These are phyloP conservation scores for Eciton burchellii DNA, from an alignment of 1,140 invertebrate genomes.

Conservation along the genomic window DNA sequence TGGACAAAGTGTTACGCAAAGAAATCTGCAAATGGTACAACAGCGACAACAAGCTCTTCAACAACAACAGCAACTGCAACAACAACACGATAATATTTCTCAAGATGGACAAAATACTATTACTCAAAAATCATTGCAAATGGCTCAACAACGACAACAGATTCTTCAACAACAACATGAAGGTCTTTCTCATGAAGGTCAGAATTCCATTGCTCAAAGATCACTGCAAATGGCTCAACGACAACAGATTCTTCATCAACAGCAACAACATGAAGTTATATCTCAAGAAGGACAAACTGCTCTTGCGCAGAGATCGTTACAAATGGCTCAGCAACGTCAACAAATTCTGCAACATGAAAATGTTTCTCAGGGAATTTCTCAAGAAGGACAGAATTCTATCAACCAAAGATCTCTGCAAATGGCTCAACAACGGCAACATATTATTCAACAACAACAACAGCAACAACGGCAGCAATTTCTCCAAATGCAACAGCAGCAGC, in stretches of 20 bases:
- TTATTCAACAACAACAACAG: conserved; percentile 79
- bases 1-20: conserved; percentile 77
- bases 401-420: conserved; percentile 80
- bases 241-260: conserved; percentile 81
- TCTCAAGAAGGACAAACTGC: conserved; percentile 75
- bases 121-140: conserved; percentile 79
- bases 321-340: conserved; percentile 79
- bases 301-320: conserved; percentile 78
- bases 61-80: conserved; percentile 50
- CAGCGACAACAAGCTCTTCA: conserved; percentile 59
- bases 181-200: conserved; percentile 75
- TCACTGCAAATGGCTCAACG: conserved; percentile 80
- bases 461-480: conserved; percentile 79
- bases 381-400: conserved; percentile 77
- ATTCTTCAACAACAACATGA: conserved; percentile 72
- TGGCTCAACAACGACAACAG: conserved; percentile 77
- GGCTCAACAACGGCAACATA: conserved; percentile 83
- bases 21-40: conserved; percentile 81
- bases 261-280: conserved; percentile 48
- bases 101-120: conserved; percentile 75
- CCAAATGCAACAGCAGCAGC: conserved; percentile 80
- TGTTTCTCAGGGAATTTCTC: conserved; percentile 58
- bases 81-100: conserved; percentile 74
- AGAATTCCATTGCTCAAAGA: conserved; percentile 78
- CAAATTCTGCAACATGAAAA: conserved; percentile 82